phyloP scores from a whole-genome alignment of 2,113 vertebrate genomes.

The Pavo muticus region DNA sequence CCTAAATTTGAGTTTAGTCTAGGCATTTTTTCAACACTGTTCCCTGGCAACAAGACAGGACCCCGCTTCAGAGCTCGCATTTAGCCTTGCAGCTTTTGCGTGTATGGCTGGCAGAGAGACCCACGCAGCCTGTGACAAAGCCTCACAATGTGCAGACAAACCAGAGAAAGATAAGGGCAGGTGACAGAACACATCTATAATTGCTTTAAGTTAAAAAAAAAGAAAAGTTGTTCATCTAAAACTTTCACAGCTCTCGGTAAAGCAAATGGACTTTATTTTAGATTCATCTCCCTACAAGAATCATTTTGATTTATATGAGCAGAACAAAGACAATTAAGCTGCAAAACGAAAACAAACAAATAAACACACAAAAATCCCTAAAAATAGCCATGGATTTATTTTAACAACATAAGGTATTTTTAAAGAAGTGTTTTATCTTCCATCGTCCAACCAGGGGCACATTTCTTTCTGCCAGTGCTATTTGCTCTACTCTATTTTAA shows the following conservation, averaged over 20 bases:
- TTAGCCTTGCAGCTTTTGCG: constrained; percentile 26
- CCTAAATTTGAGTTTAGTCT: not conserved
- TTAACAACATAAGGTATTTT: not conserved
- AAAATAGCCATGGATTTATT: constrained; percentile 26
- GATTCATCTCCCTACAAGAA: constrained; percentile 19
- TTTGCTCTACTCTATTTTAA: not conserved
- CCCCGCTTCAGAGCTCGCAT: not conserved
- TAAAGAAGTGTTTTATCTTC: not conserved
- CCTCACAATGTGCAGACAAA: not conserved
- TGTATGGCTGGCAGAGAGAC: not conserved
- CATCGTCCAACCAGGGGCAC: not conserved
- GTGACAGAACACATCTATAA: constrained; percentile 21
- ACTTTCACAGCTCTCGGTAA: constrained; percentile 11
- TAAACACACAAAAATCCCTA: not conserved
- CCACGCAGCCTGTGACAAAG: not conserved
- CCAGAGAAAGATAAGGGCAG: not conserved
- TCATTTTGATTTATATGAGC: constrained; percentile 9
- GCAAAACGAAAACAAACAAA: not conserved
- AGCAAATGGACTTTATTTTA: constrained; percentile 24
- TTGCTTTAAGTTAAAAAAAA: not conserved
- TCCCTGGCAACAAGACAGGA: constrained; percentile 42
- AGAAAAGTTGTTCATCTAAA: not conserved
- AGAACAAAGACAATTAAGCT: constrained; percentile 37
- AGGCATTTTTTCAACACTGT: not conserved
- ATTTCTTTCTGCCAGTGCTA: not conserved